A percentile compares a stretch with the other conserved stretches of the same genome.
These are phyloP conservation scores for Taenaris catops DNA, from an alignment of 2,888 invertebrate genomes.

Conservation along the genomic window DNA sequence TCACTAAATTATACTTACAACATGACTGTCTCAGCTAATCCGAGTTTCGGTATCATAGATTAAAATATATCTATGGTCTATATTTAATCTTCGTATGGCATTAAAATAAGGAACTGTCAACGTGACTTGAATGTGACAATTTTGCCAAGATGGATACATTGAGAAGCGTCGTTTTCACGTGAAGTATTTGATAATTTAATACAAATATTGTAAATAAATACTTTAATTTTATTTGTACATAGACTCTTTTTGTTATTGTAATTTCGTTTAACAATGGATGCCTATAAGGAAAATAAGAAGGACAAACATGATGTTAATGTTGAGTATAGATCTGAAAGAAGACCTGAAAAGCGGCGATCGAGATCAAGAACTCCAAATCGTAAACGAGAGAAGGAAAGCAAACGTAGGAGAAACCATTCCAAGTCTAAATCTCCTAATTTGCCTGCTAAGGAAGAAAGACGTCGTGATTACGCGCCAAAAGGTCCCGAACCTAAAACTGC, in stretches of 20 bases:
- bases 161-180: background rate
- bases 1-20: too few relatives aligned
- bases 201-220: too few relatives aligned
- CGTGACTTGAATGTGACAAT: too few relatives aligned
- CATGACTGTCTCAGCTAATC: too few relatives aligned
- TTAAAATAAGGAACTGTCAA: too few relatives aligned
- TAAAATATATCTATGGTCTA: too few relatives aligned
- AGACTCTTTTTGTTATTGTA: too few relatives aligned
- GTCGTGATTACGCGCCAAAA: constrained; percentile 31
- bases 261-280: constrained; percentile 46
- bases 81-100: too few relatives aligned
- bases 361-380: constrained; percentile 43
- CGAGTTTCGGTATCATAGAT: too few relatives aligned
- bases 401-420: constrained; percentile 53
- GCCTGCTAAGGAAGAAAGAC: constrained; percentile 40
- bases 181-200: background rate
- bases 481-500: constrained; percentile 36
- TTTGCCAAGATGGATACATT: constrained; percentile 5
- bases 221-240: too few relatives aligned
- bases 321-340: constrained; percentile 43
- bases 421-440: constrained; percentile 44
- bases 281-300: constrained; percentile 43
- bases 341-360: constrained; percentile 46
- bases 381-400: constrained; percentile 37
- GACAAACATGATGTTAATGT: constrained; percentile 47